A percentile compares a stretch with the other conserved stretches of the same genome.
These are phyloP conservation scores for Gryon sp. DNA, from an alignment of 1,140 invertebrate genomes.

Conservation along the genomic window DNA sequence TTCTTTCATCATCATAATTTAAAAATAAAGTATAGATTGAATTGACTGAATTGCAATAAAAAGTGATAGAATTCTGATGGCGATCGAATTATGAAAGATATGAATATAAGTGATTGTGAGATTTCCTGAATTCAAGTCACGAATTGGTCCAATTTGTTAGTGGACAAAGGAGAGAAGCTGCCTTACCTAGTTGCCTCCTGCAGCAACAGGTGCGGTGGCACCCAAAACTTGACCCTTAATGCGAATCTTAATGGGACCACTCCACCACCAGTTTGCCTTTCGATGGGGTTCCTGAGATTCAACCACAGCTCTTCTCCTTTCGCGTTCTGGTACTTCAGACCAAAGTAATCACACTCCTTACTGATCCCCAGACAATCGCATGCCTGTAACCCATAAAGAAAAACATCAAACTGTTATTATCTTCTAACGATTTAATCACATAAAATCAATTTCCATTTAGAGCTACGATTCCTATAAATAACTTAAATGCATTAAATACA, in stretches of 20 bases:
- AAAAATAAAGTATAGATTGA: too few relatives aligned
- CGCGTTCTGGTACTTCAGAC: conserved; percentile 85
- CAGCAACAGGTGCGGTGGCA: conserved; percentile 90
- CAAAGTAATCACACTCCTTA: conserved; percentile 93
- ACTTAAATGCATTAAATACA: too few relatives aligned
- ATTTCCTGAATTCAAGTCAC: conserved; percentile 23
- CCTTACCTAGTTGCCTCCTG: conserved; percentile 88
- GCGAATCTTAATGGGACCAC: conserved; percentile 82
- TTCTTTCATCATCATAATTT: too few relatives aligned
- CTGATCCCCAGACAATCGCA: conserved; percentile 89
- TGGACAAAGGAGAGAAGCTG: conserved; percentile 4
- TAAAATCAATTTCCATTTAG: too few relatives aligned
- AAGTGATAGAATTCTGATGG: too few relatives aligned
- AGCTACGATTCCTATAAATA: not conserved
- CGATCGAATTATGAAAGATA: too few relatives aligned
- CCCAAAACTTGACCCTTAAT: conserved; percentile 92
- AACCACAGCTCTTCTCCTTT: conserved; percentile 90
- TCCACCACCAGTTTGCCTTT: conserved; percentile 84
- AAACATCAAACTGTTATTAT: not conserved
- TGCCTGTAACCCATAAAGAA: conserved; percentile 82
- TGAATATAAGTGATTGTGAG: too few relatives aligned
- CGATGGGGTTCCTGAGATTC: conserved; percentile 90
- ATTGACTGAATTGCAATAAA: too few relatives aligned
- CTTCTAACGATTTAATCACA: not conserved
- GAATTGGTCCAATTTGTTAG: not conserved